Percentiles rank a stretch among this genome's conserved stretches.
phyloP scores from a whole-genome alignment of 2,113 vertebrate species.

The Chrysemys picta region DNA sequence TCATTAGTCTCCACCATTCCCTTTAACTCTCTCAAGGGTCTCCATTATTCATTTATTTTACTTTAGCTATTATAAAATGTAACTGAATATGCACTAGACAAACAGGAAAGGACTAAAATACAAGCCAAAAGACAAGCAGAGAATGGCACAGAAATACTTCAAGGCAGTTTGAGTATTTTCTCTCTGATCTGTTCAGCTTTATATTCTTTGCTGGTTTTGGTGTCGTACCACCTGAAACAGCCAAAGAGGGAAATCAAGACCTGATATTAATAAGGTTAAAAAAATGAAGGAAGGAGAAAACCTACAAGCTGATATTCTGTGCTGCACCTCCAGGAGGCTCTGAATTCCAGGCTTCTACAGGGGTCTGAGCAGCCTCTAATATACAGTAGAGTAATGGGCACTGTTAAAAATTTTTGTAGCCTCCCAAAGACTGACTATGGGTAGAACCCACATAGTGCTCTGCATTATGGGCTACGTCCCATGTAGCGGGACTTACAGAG shows the following conservation, averaged over 20 bases:
- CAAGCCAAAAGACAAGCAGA: background rate
- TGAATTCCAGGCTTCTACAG: background rate
- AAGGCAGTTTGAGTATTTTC: background rate
- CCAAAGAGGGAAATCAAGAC: background rate
- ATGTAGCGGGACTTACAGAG: background rate
- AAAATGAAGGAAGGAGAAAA: background rate
- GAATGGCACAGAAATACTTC: background rate
- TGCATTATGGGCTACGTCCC: background rate
- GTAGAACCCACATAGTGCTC: background rate
- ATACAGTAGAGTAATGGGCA: background rate
- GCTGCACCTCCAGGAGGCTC: rapidly evolving
- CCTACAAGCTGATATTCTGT: rapidly evolving
- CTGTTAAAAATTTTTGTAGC: background rate
- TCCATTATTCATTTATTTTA: background rate
- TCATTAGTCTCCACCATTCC: background rate
- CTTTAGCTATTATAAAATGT: rapidly evolving
- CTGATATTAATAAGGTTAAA: background rate
- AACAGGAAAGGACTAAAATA: background rate
- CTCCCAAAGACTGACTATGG: background rate
- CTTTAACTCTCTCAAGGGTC: background rate
- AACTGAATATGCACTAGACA: rapidly evolving
- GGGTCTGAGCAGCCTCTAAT: background rate
- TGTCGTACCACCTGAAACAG: background rate
- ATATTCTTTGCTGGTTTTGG: background rate
- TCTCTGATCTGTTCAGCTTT: background rate